Base-by-base conservation (phyloP, 2,888 invertebrate genomes). In the Drosophila cracens region DNA sequence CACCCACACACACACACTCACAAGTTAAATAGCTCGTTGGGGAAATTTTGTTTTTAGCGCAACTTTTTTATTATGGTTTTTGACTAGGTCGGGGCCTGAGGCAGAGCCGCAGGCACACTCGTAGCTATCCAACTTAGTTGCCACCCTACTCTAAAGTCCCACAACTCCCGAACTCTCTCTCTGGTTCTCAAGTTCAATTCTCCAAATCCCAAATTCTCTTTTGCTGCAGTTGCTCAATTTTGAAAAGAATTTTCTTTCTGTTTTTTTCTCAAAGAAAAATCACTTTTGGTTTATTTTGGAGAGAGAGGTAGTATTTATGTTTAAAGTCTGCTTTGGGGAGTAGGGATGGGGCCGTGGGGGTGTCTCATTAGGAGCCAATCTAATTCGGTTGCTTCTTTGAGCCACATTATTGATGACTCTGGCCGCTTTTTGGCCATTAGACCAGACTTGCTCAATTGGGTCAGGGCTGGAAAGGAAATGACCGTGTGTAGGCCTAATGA, bases 1-100 rank as follows among this genome's bases (percentile, higher is more conserved):
- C 63, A 60, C 21, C 29, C 49, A 16, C 56, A 40, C 62, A 33
- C 60, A 59, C 59, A 33, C 59, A 60, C 54, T 53, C 65, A 25
- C 29, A 54, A 61, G 73, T 40, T 54, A 74, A 90, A 87, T 85
- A 76, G 81, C 81, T 87, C 87, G 85, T 89, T 87, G 89, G 90
- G 89, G 87, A 87, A 87, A 87, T 90, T 90, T 57, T 70, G 70
- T 68, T 87, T 78, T 72, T 63, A 74, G 78, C 63, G 54, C 48
- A 84, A 85, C 61, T 88, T 89, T 73, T 79, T 89, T 70, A 54
- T 70, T 70, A 76, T 59, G 56, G 67, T 60, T 63, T 64, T 68
- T 52, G 70, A 68, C 71, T 46, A 8, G 16, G 46, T 25, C 16
- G 16, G 8, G 1, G 46, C 18, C 46, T 8, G 25, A 25, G 65